Evolutionary conservation across 2,113 vertebrate genomes (phyloP), one percentile per base, ranked within the genome.

Genomic region (Crotalus helleri): DNA sequence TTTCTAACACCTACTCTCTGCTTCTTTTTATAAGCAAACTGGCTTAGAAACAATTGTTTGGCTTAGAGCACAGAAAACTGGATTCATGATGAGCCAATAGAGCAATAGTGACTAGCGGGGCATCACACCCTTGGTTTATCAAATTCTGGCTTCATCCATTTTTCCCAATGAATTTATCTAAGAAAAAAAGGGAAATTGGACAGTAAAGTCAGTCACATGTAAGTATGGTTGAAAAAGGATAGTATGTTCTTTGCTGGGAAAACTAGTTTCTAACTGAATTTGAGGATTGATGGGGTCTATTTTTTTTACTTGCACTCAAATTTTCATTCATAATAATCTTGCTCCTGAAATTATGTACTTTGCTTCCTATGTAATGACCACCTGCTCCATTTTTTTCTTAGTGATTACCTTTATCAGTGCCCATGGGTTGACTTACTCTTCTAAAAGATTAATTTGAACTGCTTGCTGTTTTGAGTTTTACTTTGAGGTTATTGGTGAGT

Each of bases 401-500:
- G 33, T 53, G 69, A 5, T 39, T 39, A 81, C 15, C 6, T 39
- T 39, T 39, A 39, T 46, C 33, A 54, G 26, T 92, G 26, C 33
- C 88, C 58, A 51, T 85, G 13, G 8, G 26, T 46, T 89, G 87
- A 81, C 81, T 92, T 89, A 89, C 86, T 39, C 88, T 90, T 58
- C 26, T 15, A 46, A 51, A 87, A 55, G 57, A 54, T 44, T 89
- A 9, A 33, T 54, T 39, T 74, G 33, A 92, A 89, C 87, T 57
- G 15, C 53, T 89, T 89, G 53, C 53, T 92, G 44, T 88, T 81
- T 92, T 81, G 61, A 81, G 87, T 46, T 49, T 92, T 92, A 57
- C 61, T 39, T 81, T 88, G 53, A 96, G 92, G 90, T 90, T 61
- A 17, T 69, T 88, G 54, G 87, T 94, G 64, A 94, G 90, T 93